phyloP scores from a whole-genome alignment of 2,113 vertebrate species.

The Psittacara wagleri region DNA sequence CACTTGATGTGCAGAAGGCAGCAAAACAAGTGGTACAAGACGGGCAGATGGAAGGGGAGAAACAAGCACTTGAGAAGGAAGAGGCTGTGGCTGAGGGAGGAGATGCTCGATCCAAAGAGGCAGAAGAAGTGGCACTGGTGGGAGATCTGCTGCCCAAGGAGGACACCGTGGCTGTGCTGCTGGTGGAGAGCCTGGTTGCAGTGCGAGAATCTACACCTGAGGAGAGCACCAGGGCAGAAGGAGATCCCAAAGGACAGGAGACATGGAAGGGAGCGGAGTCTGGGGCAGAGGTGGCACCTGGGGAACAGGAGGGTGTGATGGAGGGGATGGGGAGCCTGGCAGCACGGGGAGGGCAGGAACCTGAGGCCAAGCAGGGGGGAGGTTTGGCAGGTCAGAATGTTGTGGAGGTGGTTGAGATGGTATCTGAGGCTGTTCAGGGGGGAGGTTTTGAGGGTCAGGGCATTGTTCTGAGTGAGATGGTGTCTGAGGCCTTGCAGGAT shows the following conservation, averaged over 20 bases:
- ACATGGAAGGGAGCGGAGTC: too few relatives aligned
- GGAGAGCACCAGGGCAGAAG: background rate
- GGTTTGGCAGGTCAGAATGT: background rate
- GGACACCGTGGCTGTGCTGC: background rate
- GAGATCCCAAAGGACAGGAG: background rate
- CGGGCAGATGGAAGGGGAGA: background rate
- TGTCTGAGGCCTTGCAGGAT: rapidly evolving
- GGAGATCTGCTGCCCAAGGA: background rate
- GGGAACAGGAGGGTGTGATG: background rate
- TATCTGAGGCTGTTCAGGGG: background rate
- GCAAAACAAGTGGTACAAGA: background rate
- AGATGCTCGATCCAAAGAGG: rapidly evolving
- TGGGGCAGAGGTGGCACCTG: background rate
- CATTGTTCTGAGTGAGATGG: background rate
- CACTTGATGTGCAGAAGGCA: background rate
- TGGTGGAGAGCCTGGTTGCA: background rate
- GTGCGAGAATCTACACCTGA: background rate
- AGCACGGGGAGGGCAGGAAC: background rate
- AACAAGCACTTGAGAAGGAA: background rate
- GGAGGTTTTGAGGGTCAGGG: background rate
- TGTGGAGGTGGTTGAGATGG: background rate
- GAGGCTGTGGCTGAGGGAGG: background rate
- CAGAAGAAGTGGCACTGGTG: rapidly evolving
- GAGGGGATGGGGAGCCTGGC: rapidly evolving
- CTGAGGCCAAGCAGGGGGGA: background rate